Conservation (phyloP, 2,888 invertebrate species). For the Siphonodentalium dalli region DNA sequence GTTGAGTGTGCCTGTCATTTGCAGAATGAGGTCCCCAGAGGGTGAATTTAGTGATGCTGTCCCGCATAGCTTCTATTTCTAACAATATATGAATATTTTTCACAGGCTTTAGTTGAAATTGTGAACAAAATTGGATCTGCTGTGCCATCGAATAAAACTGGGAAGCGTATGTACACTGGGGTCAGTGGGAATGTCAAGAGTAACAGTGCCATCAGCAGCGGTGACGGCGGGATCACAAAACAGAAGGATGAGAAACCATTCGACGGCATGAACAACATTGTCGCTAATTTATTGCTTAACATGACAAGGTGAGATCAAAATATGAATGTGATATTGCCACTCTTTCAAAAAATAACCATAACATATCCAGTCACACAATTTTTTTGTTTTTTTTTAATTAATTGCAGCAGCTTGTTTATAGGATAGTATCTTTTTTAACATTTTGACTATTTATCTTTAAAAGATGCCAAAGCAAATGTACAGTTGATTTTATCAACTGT, state of each 20-base stretch:
- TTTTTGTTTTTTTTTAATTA: too few relatives aligned
- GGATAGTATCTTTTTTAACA: too few relatives aligned
- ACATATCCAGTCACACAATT: too few relatives aligned
- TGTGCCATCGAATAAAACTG: conserved; percentile 51
- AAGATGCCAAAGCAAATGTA: too few relatives aligned
- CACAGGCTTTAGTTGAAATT: conserved; percentile 60
- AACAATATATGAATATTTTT: conserved; percentile 2
- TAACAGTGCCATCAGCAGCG: conserved; percentile 53
- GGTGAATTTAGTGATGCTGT: too few relatives aligned
- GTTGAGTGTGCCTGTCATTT: too few relatives aligned
- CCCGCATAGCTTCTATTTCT: not conserved
- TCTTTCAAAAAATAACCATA: too few relatives aligned
- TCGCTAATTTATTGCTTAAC: conserved; percentile 65
- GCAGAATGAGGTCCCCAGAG: too few relatives aligned
- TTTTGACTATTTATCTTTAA: too few relatives aligned
- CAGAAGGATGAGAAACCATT: conserved; percentile 60
- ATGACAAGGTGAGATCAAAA: conserved; percentile 62
- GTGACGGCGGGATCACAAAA: conserved; percentile 51
- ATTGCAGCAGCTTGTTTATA: too few relatives aligned
- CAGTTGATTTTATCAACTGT: too few relatives aligned
- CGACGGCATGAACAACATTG: conserved; percentile 67
- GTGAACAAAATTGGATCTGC: conserved; percentile 60
- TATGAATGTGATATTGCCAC: not conserved
- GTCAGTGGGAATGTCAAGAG: conserved; percentile 40
- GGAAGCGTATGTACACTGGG: conserved; percentile 51